Conservation (phyloP, 2,113 vertebrate genomes). For the Entomyzon cyanotis region DNA sequence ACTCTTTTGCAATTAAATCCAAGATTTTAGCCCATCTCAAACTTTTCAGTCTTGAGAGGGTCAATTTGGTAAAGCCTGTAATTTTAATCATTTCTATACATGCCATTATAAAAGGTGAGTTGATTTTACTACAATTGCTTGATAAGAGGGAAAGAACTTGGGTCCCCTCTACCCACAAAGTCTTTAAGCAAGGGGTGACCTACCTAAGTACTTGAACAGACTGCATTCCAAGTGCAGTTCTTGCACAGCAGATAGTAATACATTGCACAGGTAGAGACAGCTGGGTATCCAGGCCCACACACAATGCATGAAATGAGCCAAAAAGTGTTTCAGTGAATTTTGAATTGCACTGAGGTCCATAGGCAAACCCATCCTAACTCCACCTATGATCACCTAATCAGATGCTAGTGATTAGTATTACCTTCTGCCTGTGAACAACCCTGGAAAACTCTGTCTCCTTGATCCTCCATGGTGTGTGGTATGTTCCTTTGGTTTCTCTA, state of each 20-base stretch:
- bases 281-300: neutral
- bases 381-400: neutral
- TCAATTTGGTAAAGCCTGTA: neutral
- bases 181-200: neutral
- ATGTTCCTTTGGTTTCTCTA: neutral
- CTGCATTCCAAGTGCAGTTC: neutral
- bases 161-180: neutral
- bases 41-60: neutral
- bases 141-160: neutral
- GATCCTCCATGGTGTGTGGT: neutral
- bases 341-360: neutral
- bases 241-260: neutral
- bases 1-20: neutral
- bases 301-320: neutral
- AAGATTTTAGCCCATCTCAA: neutral
- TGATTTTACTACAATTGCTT: neutral
- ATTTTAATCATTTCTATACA: neutral
- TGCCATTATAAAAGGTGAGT: neutral
- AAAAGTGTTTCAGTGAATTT: neutral
- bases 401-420: neutral
- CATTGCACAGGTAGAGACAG: neutral
- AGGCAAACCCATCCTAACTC: neutral
- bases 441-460: neutral
- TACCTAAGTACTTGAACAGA: neutral
- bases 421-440: neutral